Evolutionary conservation across 1,140 invertebrate genomes (phyloP), one percentile per base, ranked within the genome.

Genomic region (Caenorhabditis brenneri): DNA sequence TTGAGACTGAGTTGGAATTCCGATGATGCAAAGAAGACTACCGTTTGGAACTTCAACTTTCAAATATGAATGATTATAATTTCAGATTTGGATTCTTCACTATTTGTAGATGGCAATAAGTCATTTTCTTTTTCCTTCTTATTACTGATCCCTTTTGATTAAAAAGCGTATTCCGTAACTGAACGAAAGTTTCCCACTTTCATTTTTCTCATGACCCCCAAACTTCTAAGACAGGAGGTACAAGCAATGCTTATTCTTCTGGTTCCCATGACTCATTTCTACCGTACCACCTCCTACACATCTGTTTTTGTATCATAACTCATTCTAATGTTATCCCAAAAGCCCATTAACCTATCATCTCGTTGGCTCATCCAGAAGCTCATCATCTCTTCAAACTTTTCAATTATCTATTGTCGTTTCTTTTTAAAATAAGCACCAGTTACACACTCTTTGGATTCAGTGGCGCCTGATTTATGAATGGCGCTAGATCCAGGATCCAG

Each of bases 381-480:
- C 27, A 27, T 55, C 53, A 55, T 27, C 53, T n/a, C n/a, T 24
- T 7, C 22, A 55, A 29, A 29, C 5, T 16, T 65, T 65, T 36
- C 58, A 33, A 33, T 33, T 33, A 65, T 65, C 58, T 15, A 22
- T 36, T 15, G 36, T 65, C 16, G 58, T n/a, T 55, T 55, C 27
- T 24, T n/a, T 65, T 65, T 15, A 6, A 33, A 33, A 65, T 12
- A 36, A 65, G 58, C 29, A 2, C 24, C 58, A 33, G 29, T 65
- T 65, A 65, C 58, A 65, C 58, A 15, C 19, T 65, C 19, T 27
- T 36, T 16, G 58, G 9, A 15, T 29, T 65, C 65, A 1, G n/a
- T 74, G 65, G 22, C 36, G 65, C 36, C 65, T 74, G 65, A 74
- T 74, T 74, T 74, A 74, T 74, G 65, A 42, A 74, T n/a, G 65